Evolutionary conservation across 2,888 invertebrate species (phyloP).

Genomic region (Acleris holmiana): DNA sequence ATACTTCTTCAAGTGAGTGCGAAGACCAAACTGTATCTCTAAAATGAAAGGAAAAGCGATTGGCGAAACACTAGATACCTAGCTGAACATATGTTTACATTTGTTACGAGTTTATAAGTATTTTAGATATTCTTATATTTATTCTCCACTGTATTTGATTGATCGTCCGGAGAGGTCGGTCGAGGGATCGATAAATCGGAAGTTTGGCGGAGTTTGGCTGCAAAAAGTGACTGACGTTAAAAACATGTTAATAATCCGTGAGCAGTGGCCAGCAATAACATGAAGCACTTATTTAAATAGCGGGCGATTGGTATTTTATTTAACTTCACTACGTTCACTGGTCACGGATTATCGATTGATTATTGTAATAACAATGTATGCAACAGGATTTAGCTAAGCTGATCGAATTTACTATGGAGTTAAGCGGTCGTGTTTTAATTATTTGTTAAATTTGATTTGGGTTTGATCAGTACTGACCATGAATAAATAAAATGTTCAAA

Average conservation of each 20-base stretch:
- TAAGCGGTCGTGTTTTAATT: slow-evolving; percentile 78
- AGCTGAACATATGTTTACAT: slow-evolving; percentile 81
- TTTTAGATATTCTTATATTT: slow-evolving; percentile 89
- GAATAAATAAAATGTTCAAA: slow-evolving; percentile 69
- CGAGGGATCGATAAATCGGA: slow-evolving; percentile 51
- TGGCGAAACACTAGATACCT: slow-evolving; percentile 65
- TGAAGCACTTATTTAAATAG: slow-evolving; percentile 50
- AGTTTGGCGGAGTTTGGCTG: slow-evolving; percentile 46
- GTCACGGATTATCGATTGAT: slow-evolving; percentile 56
- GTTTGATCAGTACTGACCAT: slow-evolving; percentile 71
- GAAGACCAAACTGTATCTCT: slow-evolving; percentile 63
- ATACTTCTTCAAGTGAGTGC: slow-evolving; percentile 71
- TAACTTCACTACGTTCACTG: slow-evolving; percentile 53
- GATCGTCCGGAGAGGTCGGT: slow-evolving; percentile 65
- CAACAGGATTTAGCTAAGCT: slow-evolving; percentile 73
- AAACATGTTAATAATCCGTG: slow-evolving; percentile 60
- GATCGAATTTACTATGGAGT: slow-evolving; percentile 84
- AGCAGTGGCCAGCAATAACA: slow-evolving; percentile 52
- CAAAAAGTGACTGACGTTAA: slow-evolving; percentile 71
- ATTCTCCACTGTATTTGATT: slow-evolving; percentile 84
- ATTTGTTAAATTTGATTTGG: slow-evolving; percentile 69
- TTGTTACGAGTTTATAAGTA: slow-evolving; percentile 86
- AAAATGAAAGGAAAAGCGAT: slow-evolving; percentile 63
- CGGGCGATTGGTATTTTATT: slow-evolving; percentile 43
- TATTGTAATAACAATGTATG: slow-evolving; percentile 52